A percentile compares a stretch with the other conserved stretches of the same genome.
Conservation (phyloP, 2,888 invertebrate species). For the Mimas tiliae region DNA sequence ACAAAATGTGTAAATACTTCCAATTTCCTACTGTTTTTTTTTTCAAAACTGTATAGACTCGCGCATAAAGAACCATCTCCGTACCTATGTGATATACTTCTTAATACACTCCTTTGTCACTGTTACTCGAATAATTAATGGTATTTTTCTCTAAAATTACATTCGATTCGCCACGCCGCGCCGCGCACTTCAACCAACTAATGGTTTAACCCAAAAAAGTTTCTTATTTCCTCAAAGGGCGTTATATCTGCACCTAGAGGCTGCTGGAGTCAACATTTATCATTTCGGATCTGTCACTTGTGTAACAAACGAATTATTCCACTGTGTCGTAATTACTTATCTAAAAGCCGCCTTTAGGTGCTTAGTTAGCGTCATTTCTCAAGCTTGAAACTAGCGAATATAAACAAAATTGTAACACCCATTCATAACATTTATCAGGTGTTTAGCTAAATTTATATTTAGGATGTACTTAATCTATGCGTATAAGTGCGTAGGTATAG, state of each 20-base stretch:
- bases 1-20: no score
- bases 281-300: constrained; percentile 40
- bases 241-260: constrained; percentile 33
- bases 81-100: not conserved
- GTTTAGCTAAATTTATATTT: not conserved
- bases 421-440: constrained; percentile 12
- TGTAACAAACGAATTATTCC: constrained; percentile 44
- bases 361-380: constrained; percentile 20
- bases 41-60: no score
- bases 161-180: not conserved
- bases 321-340: constrained; percentile 40
- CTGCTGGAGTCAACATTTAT: constrained; percentile 45
- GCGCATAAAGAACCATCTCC: not conserved
- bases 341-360: constrained; percentile 32
- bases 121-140: constrained; percentile 1
- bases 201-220: constrained; percentile 41
- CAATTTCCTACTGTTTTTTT: no score
- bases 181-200: constrained; percentile 28
- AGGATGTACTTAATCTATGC: no score
- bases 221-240: constrained; percentile 37
- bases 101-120: not conserved
- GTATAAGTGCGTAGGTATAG: no score
- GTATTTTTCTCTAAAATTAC: constrained; percentile 19
- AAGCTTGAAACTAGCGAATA: constrained; percentile 2
- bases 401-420: constrained; percentile 2